Conservation (phyloP, 1,140 invertebrate species). For the Drosophila triauraria region DNA sequence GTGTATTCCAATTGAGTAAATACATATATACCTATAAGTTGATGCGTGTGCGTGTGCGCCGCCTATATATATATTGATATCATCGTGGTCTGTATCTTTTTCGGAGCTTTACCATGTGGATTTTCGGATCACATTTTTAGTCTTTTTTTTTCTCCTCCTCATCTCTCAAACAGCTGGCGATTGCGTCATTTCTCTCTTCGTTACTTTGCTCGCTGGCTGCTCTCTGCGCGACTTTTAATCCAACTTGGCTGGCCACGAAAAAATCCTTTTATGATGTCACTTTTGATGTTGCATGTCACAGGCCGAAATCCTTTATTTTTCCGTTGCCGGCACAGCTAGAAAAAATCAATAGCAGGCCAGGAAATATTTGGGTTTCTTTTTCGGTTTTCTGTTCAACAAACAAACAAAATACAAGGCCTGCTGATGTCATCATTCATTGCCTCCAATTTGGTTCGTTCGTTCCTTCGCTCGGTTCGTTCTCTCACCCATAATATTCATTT, state of each 20-base stretch:
- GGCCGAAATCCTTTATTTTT: conserved; percentile 19
- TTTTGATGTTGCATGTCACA: conserved; percentile 36
- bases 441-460: conserved; percentile 15
- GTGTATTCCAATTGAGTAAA: conserved; percentile 47
- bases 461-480: conserved; percentile 1
- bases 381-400: conserved; percentile 14
- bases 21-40: conserved; percentile 42
- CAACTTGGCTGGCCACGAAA: conserved; percentile 29
- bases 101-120: conserved; percentile 40
- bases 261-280: conserved; percentile 51
- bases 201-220: neutral
- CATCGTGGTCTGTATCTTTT: conserved; percentile 34
- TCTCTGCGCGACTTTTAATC: conserved; percentile 38
- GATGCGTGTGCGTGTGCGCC: conserved; percentile 10
- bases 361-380: conserved; percentile 9
- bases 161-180: conserved; percentile 51
- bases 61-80: conserved; percentile 33
- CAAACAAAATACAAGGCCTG: conserved; percentile 19
- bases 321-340: neutral
- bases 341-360: conserved; percentile 42
- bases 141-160: conserved; percentile 10
- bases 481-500: neutral
- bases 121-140: conserved; percentile 50
- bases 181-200: conserved; percentile 40
- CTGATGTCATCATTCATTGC: conserved; percentile 43